Conservation (phyloP, 92 coral and sea anemone genomes). For the Scolanthus callimorphus region DNA sequence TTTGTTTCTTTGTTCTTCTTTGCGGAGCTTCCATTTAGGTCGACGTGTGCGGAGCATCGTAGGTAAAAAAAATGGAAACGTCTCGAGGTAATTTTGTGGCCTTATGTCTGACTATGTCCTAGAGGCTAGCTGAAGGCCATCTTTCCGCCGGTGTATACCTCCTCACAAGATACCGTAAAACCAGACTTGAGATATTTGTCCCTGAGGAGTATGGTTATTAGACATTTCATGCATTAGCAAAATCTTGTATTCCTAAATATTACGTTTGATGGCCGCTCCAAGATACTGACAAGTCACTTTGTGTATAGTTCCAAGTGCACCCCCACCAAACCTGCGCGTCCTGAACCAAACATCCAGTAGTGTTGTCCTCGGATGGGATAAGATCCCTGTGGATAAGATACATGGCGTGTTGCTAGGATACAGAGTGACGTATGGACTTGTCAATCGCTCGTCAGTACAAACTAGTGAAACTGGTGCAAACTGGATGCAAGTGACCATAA, state of each 20-base stretch:
- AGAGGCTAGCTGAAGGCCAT: no score
- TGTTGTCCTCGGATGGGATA: slow-evolving; percentile 9
- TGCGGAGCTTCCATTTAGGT: no score
- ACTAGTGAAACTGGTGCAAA: background rate
- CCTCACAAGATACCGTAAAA: background rate
- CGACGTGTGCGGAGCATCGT: no score
- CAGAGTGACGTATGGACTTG: slow-evolving; percentile 3
- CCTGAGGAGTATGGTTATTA: no score
- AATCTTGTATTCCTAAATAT: background rate
- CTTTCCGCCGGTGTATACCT: background rate
- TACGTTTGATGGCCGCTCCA: background rate
- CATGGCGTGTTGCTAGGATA: background rate
- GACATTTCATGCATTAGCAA: no score
- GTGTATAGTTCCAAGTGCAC: background rate
- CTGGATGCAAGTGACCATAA: background rate
- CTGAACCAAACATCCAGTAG: slow-evolving; percentile 8
- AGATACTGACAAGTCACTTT: background rate
- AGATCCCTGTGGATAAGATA: background rate
- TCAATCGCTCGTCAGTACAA: background rate
- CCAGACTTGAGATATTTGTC: background rate
- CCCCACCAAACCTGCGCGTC: slow-evolving; percentile 10
- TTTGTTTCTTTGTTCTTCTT: no score
- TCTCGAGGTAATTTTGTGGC: no score
- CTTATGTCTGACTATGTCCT: no score
- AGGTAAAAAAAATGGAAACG: no score